These are phyloP conservation scores for Hipposideros armiger DNA, from an alignment of 2,113 vertebrate species.

Conservation along the genomic window DNA sequence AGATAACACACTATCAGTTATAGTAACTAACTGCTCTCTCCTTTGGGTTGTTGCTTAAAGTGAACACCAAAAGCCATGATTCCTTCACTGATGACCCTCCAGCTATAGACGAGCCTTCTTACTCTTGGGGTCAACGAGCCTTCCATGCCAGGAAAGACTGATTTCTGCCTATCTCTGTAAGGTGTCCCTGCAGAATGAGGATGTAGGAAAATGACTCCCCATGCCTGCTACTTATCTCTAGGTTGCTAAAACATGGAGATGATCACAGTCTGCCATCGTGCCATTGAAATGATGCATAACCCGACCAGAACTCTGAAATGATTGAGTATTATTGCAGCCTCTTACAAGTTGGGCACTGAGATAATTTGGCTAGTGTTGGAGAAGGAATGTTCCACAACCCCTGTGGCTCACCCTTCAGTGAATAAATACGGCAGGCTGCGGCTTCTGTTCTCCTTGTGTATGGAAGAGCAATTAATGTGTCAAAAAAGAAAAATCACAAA, in stretches of 20 bases:
- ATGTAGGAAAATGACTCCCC: conserved; percentile 87
- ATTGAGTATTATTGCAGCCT: conserved; percentile 90
- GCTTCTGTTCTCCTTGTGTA: conserved; percentile 87
- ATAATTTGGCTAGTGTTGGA: conserved; percentile 91
- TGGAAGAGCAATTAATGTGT: conserved; percentile 90
- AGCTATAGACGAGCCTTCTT: not conserved
- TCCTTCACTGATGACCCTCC: not conserved
- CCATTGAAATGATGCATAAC: conserved; percentile 92
- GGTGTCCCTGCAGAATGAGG: conserved; percentile 80
- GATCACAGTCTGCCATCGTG: conserved; percentile 90
- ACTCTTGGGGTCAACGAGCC: conserved; percentile 44
- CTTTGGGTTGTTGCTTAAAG: not conserved
- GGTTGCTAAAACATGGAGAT: conserved; percentile 89
- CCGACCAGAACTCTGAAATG: conserved; percentile 88
- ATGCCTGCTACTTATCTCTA: conserved; percentile 87
- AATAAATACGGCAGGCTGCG: conserved; percentile 89
- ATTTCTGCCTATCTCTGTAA: conserved; percentile 84
- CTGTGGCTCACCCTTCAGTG: conserved; percentile 89
- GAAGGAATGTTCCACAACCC: conserved; percentile 88
- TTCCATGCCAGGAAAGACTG: conserved; percentile 1
- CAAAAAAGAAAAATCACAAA: conserved; percentile 87
- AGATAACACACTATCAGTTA: not conserved
- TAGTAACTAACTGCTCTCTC: not conserved
- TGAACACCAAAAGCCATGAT: not conserved
- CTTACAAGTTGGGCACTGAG: conserved; percentile 91